Evolutionary conservation across 2,797 vertebrate genomes (phyloP).

Genomic region (Danio aesculapii): DNA sequence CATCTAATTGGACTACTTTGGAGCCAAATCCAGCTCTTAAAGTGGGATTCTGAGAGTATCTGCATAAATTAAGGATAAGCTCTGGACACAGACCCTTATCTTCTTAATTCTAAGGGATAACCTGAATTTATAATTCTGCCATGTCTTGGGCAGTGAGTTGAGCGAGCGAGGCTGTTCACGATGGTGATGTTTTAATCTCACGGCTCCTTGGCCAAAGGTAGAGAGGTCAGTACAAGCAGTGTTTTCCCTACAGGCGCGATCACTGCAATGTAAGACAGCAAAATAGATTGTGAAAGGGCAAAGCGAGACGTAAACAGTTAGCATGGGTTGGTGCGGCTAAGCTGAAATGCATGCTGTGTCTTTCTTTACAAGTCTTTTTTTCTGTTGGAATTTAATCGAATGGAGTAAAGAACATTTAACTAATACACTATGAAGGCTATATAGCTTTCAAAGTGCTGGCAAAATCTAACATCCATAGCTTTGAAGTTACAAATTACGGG

Average conservation of each 20-base stretch:
- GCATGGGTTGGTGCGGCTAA: not conserved
- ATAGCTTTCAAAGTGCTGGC: not conserved
- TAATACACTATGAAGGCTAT: constrained; percentile 11
- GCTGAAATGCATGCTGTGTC: not conserved
- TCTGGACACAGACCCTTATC: constrained; percentile 66
- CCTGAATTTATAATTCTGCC: constrained; percentile 56
- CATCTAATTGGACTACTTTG: constrained; percentile 54
- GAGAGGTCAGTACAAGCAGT: constrained; percentile 22
- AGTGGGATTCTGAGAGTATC: constrained; percentile 61
- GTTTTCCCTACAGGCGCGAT: not conserved
- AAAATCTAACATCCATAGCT: constrained; percentile 17
- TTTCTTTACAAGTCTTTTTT: not conserved
- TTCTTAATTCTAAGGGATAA: constrained; percentile 62
- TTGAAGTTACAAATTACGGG: constrained; percentile 12
- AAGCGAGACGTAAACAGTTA: not conserved
- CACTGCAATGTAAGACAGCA: constrained; percentile 5
- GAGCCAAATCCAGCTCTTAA: constrained; percentile 60
- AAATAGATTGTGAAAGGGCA: constrained; percentile 15
- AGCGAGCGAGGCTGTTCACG: constrained; percentile 27
- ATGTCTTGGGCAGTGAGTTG: constrained; percentile 37
- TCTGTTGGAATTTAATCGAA: not conserved
- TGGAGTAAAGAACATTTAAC: constrained; percentile 4
- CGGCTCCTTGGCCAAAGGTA: constrained; percentile 19
- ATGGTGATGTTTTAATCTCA: constrained; percentile 20
- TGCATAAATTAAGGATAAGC: constrained; percentile 65